Percentiles rank a stretch among this genome's conserved stretches.
Evolutionary conservation across 1,140 invertebrate species (phyloP).

Genomic region (Trissolcus basalis): DNA sequence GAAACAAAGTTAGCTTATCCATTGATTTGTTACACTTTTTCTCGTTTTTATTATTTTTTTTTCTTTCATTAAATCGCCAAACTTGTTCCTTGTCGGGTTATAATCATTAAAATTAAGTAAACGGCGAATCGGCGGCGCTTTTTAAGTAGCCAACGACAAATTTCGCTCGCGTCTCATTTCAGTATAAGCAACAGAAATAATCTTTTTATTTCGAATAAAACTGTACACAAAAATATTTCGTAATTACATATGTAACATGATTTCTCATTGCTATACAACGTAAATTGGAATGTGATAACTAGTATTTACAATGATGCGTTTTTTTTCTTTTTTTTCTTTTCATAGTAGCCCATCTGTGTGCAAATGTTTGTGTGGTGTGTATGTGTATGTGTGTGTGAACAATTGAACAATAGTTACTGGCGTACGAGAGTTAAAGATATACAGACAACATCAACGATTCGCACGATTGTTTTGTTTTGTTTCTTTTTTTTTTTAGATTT

Average conservation of each 20-base stretch:
- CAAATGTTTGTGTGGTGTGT: slow-evolving; percentile 68
- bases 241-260: slow-evolving; percentile 76
- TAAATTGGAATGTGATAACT: slow-evolving; percentile 76
- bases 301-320: slow-evolving; percentile 71
- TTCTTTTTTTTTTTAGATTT: too few species aligned
- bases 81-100: slow-evolving; percentile 26
- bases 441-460: too few species aligned
- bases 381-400: slow-evolving; percentile 68
- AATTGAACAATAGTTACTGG: slow-evolving; percentile 10
- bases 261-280: slow-evolving; percentile 70
- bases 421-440: neutral
- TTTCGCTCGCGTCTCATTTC: slow-evolving; percentile 63
- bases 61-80: neutral
- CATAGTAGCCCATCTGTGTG: slow-evolving; percentile 74
- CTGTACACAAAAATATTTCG: slow-evolving; percentile 75
- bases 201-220: slow-evolving; percentile 72
- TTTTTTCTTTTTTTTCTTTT: neutral
- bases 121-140: slow-evolving; percentile 24
- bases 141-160: slow-evolving; percentile 68
- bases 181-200: slow-evolving; percentile 74
- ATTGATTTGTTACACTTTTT: neutral
- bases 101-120: slow-evolving; percentile 44
- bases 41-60: neutral
- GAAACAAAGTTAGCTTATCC: slow-evolving; percentile 6
- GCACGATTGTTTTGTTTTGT: too few species aligned